phyloP scores from a whole-genome alignment of 2,888 invertebrate species.

The Phymatocera aterrima region DNA sequence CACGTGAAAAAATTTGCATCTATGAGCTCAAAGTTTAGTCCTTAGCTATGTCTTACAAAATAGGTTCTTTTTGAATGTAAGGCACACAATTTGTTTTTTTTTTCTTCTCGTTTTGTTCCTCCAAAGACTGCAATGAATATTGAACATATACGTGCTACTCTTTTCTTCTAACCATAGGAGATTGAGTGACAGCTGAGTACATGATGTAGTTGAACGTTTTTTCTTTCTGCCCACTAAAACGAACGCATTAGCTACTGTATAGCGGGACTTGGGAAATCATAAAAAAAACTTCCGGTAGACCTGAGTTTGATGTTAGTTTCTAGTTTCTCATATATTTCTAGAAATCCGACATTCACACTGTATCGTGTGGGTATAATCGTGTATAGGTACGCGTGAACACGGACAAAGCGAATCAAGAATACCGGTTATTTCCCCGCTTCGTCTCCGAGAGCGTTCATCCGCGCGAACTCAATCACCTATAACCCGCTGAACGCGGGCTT shows the following conservation, averaged over 20 bases:
- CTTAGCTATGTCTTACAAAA: neutral
- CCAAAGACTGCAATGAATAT: neutral
- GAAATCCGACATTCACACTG: constrained; percentile 1
- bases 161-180: neutral
- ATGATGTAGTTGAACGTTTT: neutral
- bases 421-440: constrained; percentile 36
- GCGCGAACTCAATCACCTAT: constrained; percentile 46
- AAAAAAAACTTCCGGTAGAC: constrained; percentile 37
- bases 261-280: constrained; percentile 28
- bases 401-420: constrained; percentile 39
- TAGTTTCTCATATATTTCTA: constrained; percentile 34
- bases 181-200: neutral
- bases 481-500: constrained; percentile 40
- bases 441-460: constrained; percentile 31
- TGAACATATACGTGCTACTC: neutral
- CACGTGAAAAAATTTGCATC: neutral
- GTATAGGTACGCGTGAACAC: constrained; percentile 30
- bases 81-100: neutral
- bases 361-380: constrained; percentile 25
- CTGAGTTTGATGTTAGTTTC: constrained; percentile 28
- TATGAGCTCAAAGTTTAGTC: neutral
- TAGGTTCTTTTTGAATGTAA: neutral
- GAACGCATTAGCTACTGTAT: neutral
- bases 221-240: constrained; percentile 12
- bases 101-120: neutral